Conservation (phyloP, 2,797 vertebrate species). For the Sarcoramphus papa region DNA sequence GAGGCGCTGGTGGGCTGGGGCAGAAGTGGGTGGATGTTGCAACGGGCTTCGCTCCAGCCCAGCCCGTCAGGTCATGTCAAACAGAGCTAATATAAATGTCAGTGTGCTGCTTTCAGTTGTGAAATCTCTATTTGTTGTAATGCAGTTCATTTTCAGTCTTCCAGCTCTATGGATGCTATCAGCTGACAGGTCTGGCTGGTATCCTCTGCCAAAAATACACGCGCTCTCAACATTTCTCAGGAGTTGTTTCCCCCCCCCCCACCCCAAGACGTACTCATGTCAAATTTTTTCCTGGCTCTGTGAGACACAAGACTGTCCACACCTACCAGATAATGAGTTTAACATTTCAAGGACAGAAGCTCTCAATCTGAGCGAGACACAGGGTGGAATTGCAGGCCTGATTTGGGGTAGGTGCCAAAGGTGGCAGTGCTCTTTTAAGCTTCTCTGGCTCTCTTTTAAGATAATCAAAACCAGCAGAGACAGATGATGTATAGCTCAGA, state of each 20-base stretch:
- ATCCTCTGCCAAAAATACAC: conserved; percentile 60
- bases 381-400: background rate
- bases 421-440: background rate
- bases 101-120: conserved; percentile 28
- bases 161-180: conserved; percentile 57
- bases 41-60: background rate
- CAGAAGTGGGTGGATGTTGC: background rate
- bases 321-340: conserved; percentile 32
- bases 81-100: conserved; percentile 69
- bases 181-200: conserved; percentile 62
- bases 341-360: conserved; percentile 46
- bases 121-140: conserved; percentile 60
- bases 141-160: conserved; percentile 66
- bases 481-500: background rate
- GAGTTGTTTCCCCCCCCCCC: background rate
- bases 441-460: background rate
- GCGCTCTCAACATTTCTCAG: conserved; percentile 46
- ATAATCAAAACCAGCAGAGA: background rate
- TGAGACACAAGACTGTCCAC: conserved; percentile 1
- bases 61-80: conserved; percentile 52
- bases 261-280: background rate
- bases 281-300: conserved; percentile 5
- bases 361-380: background rate
- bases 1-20: background rate
- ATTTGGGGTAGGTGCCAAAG: background rate